These are phyloP conservation scores for Meiosimyza decipiens DNA, from an alignment of 2,888 invertebrate species.

Conservation along the genomic window DNA sequence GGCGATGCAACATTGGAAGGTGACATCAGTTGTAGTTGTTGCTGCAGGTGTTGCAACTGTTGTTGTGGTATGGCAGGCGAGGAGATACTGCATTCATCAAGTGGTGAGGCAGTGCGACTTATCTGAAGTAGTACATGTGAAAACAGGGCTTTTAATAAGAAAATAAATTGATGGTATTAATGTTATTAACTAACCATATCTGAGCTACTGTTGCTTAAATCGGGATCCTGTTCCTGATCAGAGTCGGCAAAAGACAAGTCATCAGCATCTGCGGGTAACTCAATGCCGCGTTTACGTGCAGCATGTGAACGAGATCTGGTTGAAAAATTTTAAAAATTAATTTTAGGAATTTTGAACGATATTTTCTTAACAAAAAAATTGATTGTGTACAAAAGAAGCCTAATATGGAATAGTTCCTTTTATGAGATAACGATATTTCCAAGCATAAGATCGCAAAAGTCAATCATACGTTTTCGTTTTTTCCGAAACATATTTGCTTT, in stretches of 20 bases:
- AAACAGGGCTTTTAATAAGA: background rate
- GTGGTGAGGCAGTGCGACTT: conserved; percentile 63
- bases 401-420: background rate
- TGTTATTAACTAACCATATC: conserved; percentile 57
- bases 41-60: conserved; percentile 15
- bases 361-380: no score
- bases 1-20: conserved; percentile 45
- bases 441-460: background rate
- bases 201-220: conserved; percentile 65
- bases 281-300: conserved; percentile 73
- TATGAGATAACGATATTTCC: background rate
- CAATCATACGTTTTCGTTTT: no score
- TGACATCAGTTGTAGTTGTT: conserved; percentile 22
- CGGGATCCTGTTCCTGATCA: conserved; percentile 72
- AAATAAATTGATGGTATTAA: background rate
- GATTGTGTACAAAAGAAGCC: background rate
- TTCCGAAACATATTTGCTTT: no score
- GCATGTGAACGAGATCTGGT: conserved; percentile 77
- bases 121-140: conserved; percentile 49
- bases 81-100: conserved; percentile 55
- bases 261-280: conserved; percentile 70
- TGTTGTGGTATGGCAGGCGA: conserved; percentile 23
- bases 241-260: conserved; percentile 72
- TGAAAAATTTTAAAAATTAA: background rate
- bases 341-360: background rate